Conservation (phyloP, 2,113 vertebrate species). For the Malurus melanocephalus region DNA sequence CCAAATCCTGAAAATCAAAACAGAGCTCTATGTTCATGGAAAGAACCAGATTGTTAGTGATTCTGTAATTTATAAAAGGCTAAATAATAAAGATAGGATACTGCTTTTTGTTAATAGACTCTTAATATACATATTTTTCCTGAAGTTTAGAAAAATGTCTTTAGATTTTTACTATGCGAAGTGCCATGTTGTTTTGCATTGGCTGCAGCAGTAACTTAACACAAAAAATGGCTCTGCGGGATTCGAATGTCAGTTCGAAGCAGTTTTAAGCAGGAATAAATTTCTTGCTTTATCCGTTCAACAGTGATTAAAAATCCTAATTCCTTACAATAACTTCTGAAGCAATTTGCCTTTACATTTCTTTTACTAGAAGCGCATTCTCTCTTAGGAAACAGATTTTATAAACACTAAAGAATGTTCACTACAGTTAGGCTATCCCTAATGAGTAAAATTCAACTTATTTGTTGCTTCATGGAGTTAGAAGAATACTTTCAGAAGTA, state of each 20-base stretch:
- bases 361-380: not conserved
- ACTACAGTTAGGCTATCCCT: not conserved
- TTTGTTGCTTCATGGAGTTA: not conserved
- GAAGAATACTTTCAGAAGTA: not conserved
- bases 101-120: not conserved
- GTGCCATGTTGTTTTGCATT: rapidly evolving
- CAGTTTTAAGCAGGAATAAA: not conserved
- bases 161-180: not conserved
- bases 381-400: not conserved
- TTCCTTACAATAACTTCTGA: not conserved
- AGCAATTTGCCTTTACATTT: not conserved
- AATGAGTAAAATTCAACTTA: not conserved
- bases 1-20: not conserved
- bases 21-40: not conserved
- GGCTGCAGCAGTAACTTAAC: not conserved
- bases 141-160: not conserved
- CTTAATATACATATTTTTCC: not conserved
- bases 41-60: not conserved
- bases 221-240: not conserved
- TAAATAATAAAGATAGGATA: not conserved
- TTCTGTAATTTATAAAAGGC: not conserved
- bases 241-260: not conserved
- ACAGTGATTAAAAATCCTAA: not conserved
- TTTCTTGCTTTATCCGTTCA: not conserved
- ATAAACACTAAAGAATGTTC: not conserved